A percentile compares a stretch with the other conserved stretches of the same genome.
phyloP scores from a whole-genome alignment of 2,113 vertebrate genomes.

The Alouatta palliata region DNA sequence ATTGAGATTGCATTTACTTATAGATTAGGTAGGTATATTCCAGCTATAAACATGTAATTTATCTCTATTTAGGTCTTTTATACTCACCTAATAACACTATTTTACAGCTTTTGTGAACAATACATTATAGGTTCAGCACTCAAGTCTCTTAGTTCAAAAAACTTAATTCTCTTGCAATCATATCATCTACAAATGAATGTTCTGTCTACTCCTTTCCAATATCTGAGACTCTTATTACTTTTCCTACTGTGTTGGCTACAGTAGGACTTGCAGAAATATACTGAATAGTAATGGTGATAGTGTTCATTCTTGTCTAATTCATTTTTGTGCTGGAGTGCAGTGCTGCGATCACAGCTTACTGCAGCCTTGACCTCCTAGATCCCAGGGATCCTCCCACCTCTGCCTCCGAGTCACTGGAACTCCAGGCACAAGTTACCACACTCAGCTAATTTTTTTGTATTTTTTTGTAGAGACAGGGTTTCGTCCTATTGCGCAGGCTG shows the following conservation, averaged over 20 bases:
- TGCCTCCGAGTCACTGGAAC: no score
- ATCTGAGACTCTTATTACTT: not conserved
- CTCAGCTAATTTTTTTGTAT: no score
- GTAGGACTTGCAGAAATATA: not conserved
- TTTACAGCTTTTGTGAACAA: not conserved
- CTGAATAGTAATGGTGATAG: not conserved
- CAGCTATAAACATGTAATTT: not conserved
- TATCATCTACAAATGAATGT: not conserved
- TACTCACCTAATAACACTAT: not conserved
- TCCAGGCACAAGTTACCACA: no score
- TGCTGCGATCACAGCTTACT: no score
- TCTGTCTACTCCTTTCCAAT: not conserved
- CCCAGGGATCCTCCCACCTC: no score
- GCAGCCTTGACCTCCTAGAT: no score
- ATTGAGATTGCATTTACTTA: not conserved
- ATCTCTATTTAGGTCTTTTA: not conserved
- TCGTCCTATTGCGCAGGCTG: no score
- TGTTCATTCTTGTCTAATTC: not conserved
- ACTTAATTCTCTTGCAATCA: not conserved
- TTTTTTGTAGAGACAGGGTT: no score
- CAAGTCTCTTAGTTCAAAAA: slow-evolving; percentile 19
- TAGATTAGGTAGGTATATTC: not conserved
- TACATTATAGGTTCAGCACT: not conserved
- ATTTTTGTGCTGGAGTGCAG: no score
- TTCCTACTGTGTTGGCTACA: not conserved